phyloP scores from a whole-genome alignment of 2,113 vertebrate species.

The Indicator indicator region DNA sequence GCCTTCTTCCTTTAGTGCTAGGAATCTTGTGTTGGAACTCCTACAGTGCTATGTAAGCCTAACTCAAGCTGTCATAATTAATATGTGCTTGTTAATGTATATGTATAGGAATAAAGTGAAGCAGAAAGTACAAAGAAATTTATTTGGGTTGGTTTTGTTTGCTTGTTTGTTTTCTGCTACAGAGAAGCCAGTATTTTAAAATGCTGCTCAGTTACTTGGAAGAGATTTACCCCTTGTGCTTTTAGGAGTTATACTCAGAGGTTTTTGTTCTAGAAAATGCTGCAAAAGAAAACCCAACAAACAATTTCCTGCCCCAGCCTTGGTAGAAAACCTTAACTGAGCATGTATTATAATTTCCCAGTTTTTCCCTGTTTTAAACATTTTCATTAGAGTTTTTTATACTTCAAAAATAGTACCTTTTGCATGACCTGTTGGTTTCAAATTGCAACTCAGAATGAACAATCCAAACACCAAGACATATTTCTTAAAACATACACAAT shows the following conservation, averaged over 20 bases:
- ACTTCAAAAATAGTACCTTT: not conserved
- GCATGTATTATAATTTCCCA: not conserved
- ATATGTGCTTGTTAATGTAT: accelerated
- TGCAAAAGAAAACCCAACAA: not conserved
- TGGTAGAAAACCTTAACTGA: not conserved
- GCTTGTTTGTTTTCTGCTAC: not conserved
- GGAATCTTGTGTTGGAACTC: not conserved
- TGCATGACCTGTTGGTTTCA: not conserved
- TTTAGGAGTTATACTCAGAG: not conserved
- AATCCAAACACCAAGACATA: not conserved
- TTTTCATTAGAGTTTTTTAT: not conserved
- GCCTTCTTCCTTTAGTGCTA: not conserved
- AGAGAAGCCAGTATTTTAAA: not conserved
- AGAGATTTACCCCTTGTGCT: not conserved
- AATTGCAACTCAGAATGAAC: not conserved
- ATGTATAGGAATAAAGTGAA: not conserved
- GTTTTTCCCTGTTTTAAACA: not conserved
- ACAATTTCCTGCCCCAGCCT: accelerated
- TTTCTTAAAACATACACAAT: not conserved
- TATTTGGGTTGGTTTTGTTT: not conserved
- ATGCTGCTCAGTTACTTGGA: not conserved
- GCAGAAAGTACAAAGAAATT: not conserved
- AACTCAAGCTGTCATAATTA: not conserved
- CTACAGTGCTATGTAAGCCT: not conserved
- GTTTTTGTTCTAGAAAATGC: not conserved